Conservation (phyloP, 2,113 vertebrate genomes). For the Rattus rattus region DNA sequence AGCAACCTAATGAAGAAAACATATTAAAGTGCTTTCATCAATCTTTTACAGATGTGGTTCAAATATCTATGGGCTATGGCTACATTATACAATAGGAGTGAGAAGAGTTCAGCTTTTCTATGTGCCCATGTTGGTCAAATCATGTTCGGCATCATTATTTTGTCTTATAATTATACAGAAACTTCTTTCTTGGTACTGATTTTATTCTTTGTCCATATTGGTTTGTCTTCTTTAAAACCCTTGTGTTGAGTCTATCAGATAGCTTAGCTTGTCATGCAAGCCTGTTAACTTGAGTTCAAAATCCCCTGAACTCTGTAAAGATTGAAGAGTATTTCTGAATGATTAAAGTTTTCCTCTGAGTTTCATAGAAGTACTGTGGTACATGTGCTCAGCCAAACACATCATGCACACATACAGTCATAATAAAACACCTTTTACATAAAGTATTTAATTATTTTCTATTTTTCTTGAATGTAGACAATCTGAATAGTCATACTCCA, state of each 20-base stretch:
- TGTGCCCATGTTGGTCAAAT: neutral
- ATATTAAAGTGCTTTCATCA: neutral
- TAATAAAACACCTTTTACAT: neutral
- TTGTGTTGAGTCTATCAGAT: neutral
- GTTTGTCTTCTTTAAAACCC: neutral
- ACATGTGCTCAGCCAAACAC: neutral
- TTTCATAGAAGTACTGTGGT: too few relatives aligned
- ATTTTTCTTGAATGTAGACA: neutral
- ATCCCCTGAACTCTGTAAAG: neutral
- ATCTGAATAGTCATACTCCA: neutral
- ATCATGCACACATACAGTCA: neutral
- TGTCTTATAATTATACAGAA: neutral
- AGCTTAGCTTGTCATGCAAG: neutral
- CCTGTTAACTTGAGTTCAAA: neutral
- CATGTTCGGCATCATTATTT: neutral
- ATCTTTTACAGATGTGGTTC: neutral
- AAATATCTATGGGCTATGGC: neutral
- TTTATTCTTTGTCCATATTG: neutral
- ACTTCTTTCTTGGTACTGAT: neutral
- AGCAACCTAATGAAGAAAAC: neutral
- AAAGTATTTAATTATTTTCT: neutral
- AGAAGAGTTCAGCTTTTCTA: neutral
- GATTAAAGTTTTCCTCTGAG: neutral
- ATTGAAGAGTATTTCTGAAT: too few relatives aligned
- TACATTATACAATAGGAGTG: neutral